Evolutionary conservation across 2,888 invertebrate genomes (phyloP).

Genomic region (Trichopoda pennipes): DNA sequence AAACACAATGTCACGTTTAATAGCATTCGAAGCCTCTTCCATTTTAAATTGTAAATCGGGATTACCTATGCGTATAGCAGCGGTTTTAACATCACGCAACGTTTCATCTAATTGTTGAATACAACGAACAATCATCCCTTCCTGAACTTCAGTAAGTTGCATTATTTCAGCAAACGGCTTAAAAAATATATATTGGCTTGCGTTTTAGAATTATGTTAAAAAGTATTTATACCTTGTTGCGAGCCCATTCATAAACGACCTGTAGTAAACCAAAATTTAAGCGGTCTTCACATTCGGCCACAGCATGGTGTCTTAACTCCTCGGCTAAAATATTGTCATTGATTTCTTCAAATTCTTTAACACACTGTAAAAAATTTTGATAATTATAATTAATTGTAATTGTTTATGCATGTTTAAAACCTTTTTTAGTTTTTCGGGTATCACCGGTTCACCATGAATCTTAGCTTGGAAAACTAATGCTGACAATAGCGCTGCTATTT

Average conservation of each 20-base stretch:
- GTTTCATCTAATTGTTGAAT: conserved; percentile 98
- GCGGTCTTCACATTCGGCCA: conserved; percentile 82
- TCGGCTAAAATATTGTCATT: conserved; percentile 85
- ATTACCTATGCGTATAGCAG: conserved; percentile 96
- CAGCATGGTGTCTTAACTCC: conserved; percentile 82
- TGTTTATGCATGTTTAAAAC: conserved; percentile 47
- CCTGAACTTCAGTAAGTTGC: conserved; percentile 95
- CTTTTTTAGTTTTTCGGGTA: conserved; percentile 80
- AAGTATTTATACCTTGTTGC: conserved; percentile 85
- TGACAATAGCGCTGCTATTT: conserved; percentile 96
- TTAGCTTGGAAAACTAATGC: conserved; percentile 95
- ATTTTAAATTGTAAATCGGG: conserved; percentile 95
- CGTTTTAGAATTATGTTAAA: not conserved
- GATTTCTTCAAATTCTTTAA: conserved; percentile 86
- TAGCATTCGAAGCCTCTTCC: conserved; percentile 95
- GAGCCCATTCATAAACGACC: conserved; percentile 98
- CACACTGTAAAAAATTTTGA: conserved; percentile 82
- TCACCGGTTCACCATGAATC: conserved; percentile 82
- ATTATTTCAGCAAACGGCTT: conserved; percentile 96
- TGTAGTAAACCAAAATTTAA: conserved; percentile 95
- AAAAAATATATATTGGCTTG: conserved; percentile 55
- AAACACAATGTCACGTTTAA: conserved; percentile 98
- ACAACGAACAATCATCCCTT: conserved; percentile 98
- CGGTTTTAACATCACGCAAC: conserved; percentile 93
- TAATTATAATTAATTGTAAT: not conserved